Base-by-base conservation (phyloP, 1,140 invertebrate genomes). In the Kradibia gibbosae region DNA sequence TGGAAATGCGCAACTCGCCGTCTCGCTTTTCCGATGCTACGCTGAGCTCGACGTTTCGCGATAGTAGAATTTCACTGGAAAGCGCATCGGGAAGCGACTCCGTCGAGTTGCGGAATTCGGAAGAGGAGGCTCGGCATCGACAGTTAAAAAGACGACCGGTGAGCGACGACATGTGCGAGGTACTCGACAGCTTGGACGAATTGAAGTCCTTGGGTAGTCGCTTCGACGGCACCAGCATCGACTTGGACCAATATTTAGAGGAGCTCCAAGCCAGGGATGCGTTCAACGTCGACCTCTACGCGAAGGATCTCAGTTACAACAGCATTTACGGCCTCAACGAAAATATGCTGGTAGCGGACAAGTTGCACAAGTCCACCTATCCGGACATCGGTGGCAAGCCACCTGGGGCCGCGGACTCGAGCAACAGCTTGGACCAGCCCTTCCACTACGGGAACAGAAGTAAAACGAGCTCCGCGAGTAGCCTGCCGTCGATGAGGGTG, bases 81-180 rank as follows among this genome's bases (percentile, higher is more conserved):
- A 90, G 87, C 75, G 88, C 87, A 0, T 88, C 87, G 0, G 89
- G 88, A 1, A 89, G 86, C 36, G 90, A 92, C 34, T 87, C 87
- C 1, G 88, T 93, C 0, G 94, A 94, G 78, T 88, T 94, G 20
- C 89, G 93, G 34, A 92, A 92, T 84, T 81, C 89, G 0, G 93
- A 94, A 81, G 90, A 94, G 57, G 93, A 94, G 87, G 87, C 87
- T 0, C 84, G 89, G 25, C 86, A 90, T 22, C 92, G 93, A n/a
- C 92, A 94, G 83, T 85, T 94, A 15, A 96, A 95, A 83, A 91
- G 95, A 60, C 90, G 95, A 82, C 95, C 95, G 0, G 91, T 96
- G 0, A 96, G 95, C 20, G 94, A 94, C 84, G 91, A 92, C 22
- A 88, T 92, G 28, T 89, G 92, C 39, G 89, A 91, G n/a, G 89